These are phyloP conservation scores for Trachelus troglodyta DNA, from an alignment of 2,888 invertebrate genomes.

Conservation along the genomic window DNA sequence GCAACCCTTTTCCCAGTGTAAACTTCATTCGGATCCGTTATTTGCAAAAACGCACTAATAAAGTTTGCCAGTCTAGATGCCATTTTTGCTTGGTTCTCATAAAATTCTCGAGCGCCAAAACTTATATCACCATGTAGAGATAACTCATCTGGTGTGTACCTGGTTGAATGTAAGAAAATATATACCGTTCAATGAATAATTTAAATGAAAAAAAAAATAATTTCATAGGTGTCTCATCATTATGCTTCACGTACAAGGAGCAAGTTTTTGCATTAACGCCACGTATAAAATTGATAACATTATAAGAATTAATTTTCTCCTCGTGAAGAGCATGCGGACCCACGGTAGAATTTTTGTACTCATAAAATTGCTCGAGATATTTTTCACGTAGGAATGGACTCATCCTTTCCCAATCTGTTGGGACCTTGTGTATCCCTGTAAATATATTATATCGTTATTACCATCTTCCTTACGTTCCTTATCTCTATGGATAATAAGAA, in stretches of 20 bases:
- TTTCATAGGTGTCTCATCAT: background rate
- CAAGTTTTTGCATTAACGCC: conserved; percentile 76
- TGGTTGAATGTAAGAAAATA: conserved; percentile 51
- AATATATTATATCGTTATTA: background rate
- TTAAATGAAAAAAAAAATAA: background rate
- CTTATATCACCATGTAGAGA: conserved; percentile 87
- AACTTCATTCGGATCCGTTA: conserved; percentile 89
- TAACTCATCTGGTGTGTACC: conserved; percentile 80
- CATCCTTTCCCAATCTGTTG: conserved; percentile 85
- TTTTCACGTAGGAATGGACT: conserved; percentile 77
- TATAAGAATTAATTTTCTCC: conserved; percentile 79
- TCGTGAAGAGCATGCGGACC: conserved; percentile 77
- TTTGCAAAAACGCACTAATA: conserved; percentile 93
- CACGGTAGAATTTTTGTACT: conserved; percentile 78
- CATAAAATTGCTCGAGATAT: conserved; percentile 79
- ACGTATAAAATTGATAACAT: conserved; percentile 81
- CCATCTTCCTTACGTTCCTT: background rate
- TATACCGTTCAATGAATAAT: conserved; percentile 14
- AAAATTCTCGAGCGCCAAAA: conserved; percentile 88
- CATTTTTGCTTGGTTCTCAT: conserved; percentile 95
- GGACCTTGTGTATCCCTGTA: conserved; percentile 86
- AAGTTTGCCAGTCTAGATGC: conserved; percentile 96
- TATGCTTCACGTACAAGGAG: conserved; percentile 66
- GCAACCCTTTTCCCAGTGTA: conserved; percentile 91
- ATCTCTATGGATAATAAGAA: background rate